phyloP scores from a whole-genome alignment of 1,140 invertebrate genomes.

The Brachionus manjavacas region DNA sequence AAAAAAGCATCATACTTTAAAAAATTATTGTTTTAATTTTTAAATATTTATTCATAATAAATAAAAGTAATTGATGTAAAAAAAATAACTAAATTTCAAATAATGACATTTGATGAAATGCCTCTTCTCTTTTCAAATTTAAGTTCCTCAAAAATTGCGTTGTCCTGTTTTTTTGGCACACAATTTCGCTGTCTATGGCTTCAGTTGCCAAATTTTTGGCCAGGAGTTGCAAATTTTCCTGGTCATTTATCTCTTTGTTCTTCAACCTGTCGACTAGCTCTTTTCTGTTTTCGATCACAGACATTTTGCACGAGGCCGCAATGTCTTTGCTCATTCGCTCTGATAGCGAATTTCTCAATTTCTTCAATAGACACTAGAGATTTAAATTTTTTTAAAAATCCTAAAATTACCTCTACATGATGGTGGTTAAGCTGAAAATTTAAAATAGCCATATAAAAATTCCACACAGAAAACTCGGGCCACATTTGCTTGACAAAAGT shows the following conservation, averaged over 20 bases:
- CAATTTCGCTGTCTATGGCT: neutral
- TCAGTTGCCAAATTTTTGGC: conserved; percentile 1
- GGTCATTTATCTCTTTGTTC: neutral
- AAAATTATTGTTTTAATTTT: no score
- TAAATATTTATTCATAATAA: no score
- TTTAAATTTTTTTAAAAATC: neutral
- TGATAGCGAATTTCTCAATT: neutral
- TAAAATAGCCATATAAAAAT: conserved; percentile 36
- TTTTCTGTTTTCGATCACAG: conserved; percentile 29
- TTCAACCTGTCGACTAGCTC: neutral
- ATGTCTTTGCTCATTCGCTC: neutral
- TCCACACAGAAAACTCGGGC: conserved; percentile 17
- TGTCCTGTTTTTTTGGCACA: neutral
- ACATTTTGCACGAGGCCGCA: neutral
- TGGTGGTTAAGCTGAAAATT: conserved; percentile 4
- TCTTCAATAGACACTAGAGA: neutral
- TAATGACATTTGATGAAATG: neutral
- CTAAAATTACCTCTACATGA: neutral
- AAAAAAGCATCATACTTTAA: no score
- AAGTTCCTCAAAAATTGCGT: neutral
- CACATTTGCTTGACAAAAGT: conserved; percentile 32
- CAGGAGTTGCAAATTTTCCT: neutral
- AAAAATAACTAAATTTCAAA: neutral
- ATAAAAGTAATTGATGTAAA: no score
- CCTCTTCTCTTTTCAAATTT: neutral